Evolutionary conservation across 2,113 vertebrate species (phyloP), one percentile per base, ranked within the genome.

Genomic region (Pao palembangensis): DNA sequence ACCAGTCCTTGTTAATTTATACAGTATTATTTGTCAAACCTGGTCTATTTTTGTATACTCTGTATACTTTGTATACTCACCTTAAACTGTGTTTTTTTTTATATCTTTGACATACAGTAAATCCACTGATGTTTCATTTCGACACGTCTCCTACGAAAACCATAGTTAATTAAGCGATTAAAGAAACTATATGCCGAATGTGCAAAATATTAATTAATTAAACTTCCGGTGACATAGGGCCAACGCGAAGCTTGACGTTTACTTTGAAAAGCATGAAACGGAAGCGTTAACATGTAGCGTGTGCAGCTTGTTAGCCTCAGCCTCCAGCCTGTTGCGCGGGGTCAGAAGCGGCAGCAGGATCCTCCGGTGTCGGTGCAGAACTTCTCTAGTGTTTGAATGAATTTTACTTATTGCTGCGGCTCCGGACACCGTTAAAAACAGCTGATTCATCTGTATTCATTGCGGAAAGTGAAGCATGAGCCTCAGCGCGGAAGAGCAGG

Each of bases 281-380:
- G 65, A 69, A 51, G 54, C 15, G 18, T 0, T 0, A 0, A 10
- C 13, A 1, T 11, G 8, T 16, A 43, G 49, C 18, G 3, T 1
- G 13, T 2, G 21, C 18, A 48, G 21, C 47, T 61, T 58, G 60
- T 13, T 1, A 2, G n/a, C 47, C 0, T 6, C 5, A 2, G 8
- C 51, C 44, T 16, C n/a, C 44, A 21, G 66, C 72, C 61, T 69
- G 72, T 69, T 69, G 72, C 28, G 2, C 51, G 0, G 21, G 12
- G 19, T 1, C 19, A 19, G 55, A 2, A 2, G 38, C 41, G 41
- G 14, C 23, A 2, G 18, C 8, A 12, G 8, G 28, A 5, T 15
- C 43, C 3, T 17, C 16, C 14, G 1, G 43, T 17, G 43, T 44
- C 43, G 1, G 3, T 44, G 14, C 42, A 8, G 15, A 44, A 7